Evolutionary conservation across 1,140 invertebrate species (phyloP).

Genomic region (Dinoponera quadriceps): DNA sequence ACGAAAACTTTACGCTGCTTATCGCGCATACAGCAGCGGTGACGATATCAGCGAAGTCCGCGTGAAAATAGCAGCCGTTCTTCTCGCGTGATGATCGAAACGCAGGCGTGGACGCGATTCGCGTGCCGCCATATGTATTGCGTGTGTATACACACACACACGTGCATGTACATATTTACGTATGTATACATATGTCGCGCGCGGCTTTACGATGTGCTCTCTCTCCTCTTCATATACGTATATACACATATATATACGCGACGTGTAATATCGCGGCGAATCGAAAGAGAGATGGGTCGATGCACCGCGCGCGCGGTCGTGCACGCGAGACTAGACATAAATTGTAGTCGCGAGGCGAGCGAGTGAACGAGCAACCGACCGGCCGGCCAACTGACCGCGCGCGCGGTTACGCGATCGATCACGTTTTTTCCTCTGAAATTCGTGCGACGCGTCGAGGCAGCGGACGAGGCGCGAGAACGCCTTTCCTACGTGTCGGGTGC

Average conservation of each 20-base stretch:
- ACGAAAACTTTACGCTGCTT: slow-evolving; percentile 58
- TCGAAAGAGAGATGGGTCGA: slow-evolving; percentile 48
- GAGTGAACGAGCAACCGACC: not conserved
- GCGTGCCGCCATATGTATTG: not conserved
- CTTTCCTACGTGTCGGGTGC: not conserved
- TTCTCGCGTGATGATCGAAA: slow-evolving; percentile 41
- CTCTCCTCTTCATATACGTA: not conserved
- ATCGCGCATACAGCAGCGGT: slow-evolving; percentile 29
- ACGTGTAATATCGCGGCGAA: slow-evolving; percentile 13
- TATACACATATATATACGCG: not conserved
- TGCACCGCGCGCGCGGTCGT: slow-evolving; percentile 32
- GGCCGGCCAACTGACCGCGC: slow-evolving; percentile 6
- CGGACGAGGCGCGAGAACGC: not conserved
- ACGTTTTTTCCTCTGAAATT: slow-evolving; percentile 56
- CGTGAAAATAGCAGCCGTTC: slow-evolving; percentile 36
- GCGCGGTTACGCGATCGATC: slow-evolving; percentile 49
- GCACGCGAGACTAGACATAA: slow-evolving; percentile 54
- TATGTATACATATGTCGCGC: too few species aligned
- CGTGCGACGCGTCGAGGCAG: slow-evolving; percentile 27
- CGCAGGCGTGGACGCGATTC: slow-evolving; percentile 2
- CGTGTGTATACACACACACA: not conserved
- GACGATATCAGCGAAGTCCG: slow-evolving; percentile 55
- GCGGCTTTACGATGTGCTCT: not conserved
- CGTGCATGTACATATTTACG: too few species aligned
- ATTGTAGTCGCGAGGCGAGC: slow-evolving; percentile 32